Base-by-base conservation (phyloP, 2,888 invertebrate species). In the Petrolisthes cinctipes region DNA sequence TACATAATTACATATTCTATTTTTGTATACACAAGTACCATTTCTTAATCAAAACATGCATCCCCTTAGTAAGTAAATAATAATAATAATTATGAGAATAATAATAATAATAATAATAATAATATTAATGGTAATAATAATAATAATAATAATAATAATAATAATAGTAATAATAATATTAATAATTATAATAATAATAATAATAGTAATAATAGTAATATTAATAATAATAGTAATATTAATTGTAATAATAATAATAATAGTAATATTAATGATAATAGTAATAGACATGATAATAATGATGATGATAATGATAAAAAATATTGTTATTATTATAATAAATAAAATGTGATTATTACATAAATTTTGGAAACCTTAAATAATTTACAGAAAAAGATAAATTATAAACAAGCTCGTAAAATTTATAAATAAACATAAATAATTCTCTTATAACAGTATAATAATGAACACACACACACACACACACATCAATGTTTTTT, bases 161-260 rank as follows among this genome's bases (percentile, higher is more conserved):
- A 75, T 75, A 75, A 75, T 75, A 75, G n/a, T 75, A 75, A 75
- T 75, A 75, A 75, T 75, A 75, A 75, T 75, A 75, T 14, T 75
- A 75, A 75, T 75, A 75, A 75, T 75, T 6, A 75, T 75, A 75
- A 75, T 75, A 75, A 75, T 75, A 75, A 75, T 75, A 75, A 75
- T 75, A 75, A 75, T 75, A 75, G 4, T 75, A 75, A 75, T 75
- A 75, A 4, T 75, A 75, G 4, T 75, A 75, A 3, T 75, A 75
- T 3, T 75, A 75, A 75, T 75, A 75, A 75, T 75, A 75, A 75
- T 75, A 75, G 4, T 75, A 75, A 75, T 75, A 75, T 3, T 75
- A 75, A 75, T 75, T 3, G 4, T 75, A 75, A 75, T 75, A 75
- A 4, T 75, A 75, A 75, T 75, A 75, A 3, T 75, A 75, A 75